These are phyloP conservation scores for Champsocephalus esox DNA, from an alignment of 2,797 vertebrate genomes.

Conservation along the genomic window DNA sequence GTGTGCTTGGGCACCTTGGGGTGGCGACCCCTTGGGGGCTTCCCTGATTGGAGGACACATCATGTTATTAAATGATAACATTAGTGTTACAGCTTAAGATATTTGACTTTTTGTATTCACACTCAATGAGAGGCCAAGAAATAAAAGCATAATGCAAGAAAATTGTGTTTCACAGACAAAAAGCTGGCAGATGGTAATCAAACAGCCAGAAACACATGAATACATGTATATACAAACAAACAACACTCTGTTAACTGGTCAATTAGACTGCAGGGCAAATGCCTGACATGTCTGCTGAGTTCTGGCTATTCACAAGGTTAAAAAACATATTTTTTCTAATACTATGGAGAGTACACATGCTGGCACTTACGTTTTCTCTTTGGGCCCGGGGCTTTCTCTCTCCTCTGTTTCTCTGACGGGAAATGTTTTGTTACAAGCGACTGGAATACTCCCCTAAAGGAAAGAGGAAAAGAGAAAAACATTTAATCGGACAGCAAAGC, in stretches of 20 bases:
- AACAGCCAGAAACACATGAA: background rate
- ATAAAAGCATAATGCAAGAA: background rate
- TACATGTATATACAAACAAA: background rate
- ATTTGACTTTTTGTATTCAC: background rate
- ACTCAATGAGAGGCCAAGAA: background rate
- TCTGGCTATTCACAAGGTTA: background rate
- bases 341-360: background rate
- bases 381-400: slow-evolving; percentile 89
- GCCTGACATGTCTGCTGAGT: slow-evolving; percentile 19
- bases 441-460: slow-evolving; percentile 93
- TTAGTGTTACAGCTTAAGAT: background rate
- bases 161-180: background rate
- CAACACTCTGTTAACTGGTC: background rate
- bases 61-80: background rate
- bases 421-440: slow-evolving; percentile 97
- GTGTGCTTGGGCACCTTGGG: slow-evolving; percentile 84
- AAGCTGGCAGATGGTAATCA: background rate
- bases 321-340: background rate
- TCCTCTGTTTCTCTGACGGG: slow-evolving; percentile 94
- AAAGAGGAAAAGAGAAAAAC: slow-evolving; percentile 42
- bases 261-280: slow-evolving; percentile 3
- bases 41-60: slow-evolving; percentile 79
- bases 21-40: slow-evolving; percentile 83
- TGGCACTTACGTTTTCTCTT: slow-evolving; percentile 94
- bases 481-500: slow-evolving; percentile 28